Evolutionary conservation across 2,113 vertebrate species (phyloP).

Genomic region (Eurypyga helias): DNA sequence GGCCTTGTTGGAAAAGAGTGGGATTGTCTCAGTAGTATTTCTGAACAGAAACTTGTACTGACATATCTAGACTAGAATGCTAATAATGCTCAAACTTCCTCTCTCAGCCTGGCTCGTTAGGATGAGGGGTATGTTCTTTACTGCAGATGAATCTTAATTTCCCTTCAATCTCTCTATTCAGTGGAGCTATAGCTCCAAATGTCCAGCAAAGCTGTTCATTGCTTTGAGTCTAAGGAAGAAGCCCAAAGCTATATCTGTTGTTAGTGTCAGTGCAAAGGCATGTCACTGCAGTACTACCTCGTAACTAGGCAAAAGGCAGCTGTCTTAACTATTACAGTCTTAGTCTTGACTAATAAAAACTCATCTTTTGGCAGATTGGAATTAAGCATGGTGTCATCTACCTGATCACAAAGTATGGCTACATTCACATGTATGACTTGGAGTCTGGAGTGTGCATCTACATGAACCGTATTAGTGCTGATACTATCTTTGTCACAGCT

Average conservation of each 20-base stretch:
- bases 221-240: not conserved
- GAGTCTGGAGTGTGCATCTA: conserved; percentile 93
- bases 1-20: not conserved
- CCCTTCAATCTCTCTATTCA: not conserved
- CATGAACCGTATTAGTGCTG: conserved; percentile 93
- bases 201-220: not conserved
- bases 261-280: not conserved
- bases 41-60: not conserved
- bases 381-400: conserved; percentile 90
- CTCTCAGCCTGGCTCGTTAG: not conserved
- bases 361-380: conserved; percentile 80
- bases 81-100: not conserved
- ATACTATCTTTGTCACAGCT: conserved; percentile 93
- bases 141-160: conserved; percentile 7
- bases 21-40: not conserved
- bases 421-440: conserved; percentile 92
- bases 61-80: not conserved
- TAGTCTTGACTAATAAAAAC: not conserved
- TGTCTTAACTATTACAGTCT: not conserved
- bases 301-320: not conserved
- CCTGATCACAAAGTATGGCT: conserved; percentile 92
- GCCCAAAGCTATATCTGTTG: not conserved
- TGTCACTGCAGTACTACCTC: not conserved
- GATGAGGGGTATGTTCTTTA: not conserved
- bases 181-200: not conserved